A percentile compares a stretch with the other conserved stretches of the same genome.
Conservation (phyloP, 2,888 invertebrate genomes). For the Sinhomidia bicolor region DNA sequence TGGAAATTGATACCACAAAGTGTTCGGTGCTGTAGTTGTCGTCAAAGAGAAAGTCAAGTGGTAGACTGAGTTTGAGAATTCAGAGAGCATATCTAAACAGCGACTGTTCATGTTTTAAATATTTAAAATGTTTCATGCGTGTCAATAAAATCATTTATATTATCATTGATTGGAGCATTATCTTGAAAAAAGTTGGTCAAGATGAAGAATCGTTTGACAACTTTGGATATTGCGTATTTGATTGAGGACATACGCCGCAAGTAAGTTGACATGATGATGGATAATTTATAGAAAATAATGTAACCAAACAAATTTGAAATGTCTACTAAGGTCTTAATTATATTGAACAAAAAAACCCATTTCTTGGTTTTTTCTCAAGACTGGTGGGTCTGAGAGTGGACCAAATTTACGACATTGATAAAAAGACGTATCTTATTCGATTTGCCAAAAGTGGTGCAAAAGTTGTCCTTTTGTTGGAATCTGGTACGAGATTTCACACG, state of each 20-base stretch:
- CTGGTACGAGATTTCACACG: slow-evolving; percentile 95
- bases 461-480: slow-evolving; percentile 93
- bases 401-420: slow-evolving; percentile 98
- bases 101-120: too few species aligned
- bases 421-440: slow-evolving; percentile 96
- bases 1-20: too few species aligned
- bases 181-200: not conserved
- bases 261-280: too few species aligned
- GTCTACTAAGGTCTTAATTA: not conserved
- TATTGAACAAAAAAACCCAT: too few species aligned
- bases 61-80: too few species aligned
- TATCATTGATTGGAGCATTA: too few species aligned
- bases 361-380: slow-evolving; percentile 83
- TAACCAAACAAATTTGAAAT: not conserved
- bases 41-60: too few species aligned
- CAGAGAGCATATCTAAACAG: too few species aligned
- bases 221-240: slow-evolving; percentile 95
- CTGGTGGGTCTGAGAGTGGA: slow-evolving; percentile 95
- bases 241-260: slow-evolving; percentile 89
- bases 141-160: too few species aligned
- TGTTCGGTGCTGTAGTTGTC: too few species aligned
- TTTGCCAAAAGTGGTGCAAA: slow-evolving; percentile 94
- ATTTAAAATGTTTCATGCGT: too few species aligned
- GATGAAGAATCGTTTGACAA: slow-evolving; percentile 97
- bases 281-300: not conserved